Percentiles rank a stretch among this genome's conserved stretches.
Evolutionary conservation across 1,140 invertebrate genomes (phyloP).

Genomic region (Ceratosolen fusciceps): DNA sequence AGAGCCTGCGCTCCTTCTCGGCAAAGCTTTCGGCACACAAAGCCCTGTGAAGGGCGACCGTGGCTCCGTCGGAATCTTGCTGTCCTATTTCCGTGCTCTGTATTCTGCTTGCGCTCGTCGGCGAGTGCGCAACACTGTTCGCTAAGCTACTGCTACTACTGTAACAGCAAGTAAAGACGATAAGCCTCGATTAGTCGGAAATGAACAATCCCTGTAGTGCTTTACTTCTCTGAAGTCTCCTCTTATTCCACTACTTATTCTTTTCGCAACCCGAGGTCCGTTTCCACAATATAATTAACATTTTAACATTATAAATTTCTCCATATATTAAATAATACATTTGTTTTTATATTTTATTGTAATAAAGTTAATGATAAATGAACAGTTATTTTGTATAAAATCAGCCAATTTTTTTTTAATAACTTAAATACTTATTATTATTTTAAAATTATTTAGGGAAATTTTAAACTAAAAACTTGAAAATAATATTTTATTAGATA

Average conservation of each 20-base stretch:
- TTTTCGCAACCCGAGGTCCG: neutral
- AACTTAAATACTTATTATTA: too few species aligned
- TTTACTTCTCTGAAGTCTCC: neutral
- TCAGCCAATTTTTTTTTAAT: too few species aligned
- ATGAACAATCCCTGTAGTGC: neutral
- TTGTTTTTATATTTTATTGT: too few species aligned
- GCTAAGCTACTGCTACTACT: constrained; percentile 66
- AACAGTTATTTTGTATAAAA: too few species aligned
- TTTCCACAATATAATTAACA: too few species aligned
- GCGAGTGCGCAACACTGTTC: constrained; percentile 66
- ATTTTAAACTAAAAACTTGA: too few species aligned
- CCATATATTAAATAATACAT: too few species aligned
- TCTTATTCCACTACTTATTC: too few species aligned
- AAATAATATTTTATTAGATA: too few species aligned
- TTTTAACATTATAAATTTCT: too few species aligned
- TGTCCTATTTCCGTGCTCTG: constrained; percentile 63
- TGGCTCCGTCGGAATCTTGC: constrained; percentile 75
- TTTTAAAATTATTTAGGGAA: too few species aligned
- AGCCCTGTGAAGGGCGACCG: constrained; percentile 78
- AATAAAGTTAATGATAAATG: too few species aligned
- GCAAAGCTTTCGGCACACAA: constrained; percentile 79
- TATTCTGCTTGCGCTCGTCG: constrained; percentile 61
- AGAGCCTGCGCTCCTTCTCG: constrained; percentile 83
- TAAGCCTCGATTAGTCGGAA: neutral
- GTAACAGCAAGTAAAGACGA: constrained; percentile 50